Conservation (phyloP, 2,888 invertebrate species). For the Agonopterix arenella region DNA sequence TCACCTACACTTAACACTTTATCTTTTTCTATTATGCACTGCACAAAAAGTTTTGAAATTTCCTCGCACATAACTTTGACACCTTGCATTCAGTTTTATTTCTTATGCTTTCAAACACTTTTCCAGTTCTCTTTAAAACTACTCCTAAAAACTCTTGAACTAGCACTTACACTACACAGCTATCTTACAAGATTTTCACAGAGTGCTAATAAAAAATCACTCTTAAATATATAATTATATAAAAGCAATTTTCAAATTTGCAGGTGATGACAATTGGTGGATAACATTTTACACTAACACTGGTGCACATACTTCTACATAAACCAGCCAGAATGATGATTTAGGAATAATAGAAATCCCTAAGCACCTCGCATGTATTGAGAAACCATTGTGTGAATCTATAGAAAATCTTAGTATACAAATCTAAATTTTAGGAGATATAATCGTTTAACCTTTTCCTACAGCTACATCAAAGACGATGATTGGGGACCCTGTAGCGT, state of each 20-base stretch:
- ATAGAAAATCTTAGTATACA: background rate
- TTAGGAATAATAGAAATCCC: constrained; percentile 44
- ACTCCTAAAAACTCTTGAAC: constrained; percentile 36
- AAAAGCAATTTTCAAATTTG: constrained; percentile 29
- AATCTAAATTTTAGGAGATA: background rate
- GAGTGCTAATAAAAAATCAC: constrained; percentile 18
- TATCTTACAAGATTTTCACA: constrained; percentile 35
- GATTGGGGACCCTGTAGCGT: constrained; percentile 96
- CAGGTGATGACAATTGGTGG: constrained; percentile 36
- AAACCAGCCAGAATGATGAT: constrained; percentile 65
- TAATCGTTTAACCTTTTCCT: constrained; percentile 1
- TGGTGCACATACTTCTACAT: constrained; percentile 75
- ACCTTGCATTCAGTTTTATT: constrained; percentile 48
- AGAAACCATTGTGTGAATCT: constrained; percentile 38
- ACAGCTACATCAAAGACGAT: constrained; percentile 88
- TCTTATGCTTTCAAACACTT: constrained; percentile 34
- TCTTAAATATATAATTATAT: constrained; percentile 16
- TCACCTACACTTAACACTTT: constrained; percentile 35
- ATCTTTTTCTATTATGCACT: constrained; percentile 66
- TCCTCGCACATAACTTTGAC: constrained; percentile 34
- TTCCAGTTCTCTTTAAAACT: constrained; percentile 27
- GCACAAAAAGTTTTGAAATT: constrained; percentile 58
- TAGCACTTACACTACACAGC: constrained; percentile 53
- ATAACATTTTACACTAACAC: constrained; percentile 41
- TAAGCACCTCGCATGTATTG: constrained; percentile 59